These are phyloP conservation scores for Lasioglossum villosulum DNA, from an alignment of 2,888 invertebrate species.

Conservation along the genomic window DNA sequence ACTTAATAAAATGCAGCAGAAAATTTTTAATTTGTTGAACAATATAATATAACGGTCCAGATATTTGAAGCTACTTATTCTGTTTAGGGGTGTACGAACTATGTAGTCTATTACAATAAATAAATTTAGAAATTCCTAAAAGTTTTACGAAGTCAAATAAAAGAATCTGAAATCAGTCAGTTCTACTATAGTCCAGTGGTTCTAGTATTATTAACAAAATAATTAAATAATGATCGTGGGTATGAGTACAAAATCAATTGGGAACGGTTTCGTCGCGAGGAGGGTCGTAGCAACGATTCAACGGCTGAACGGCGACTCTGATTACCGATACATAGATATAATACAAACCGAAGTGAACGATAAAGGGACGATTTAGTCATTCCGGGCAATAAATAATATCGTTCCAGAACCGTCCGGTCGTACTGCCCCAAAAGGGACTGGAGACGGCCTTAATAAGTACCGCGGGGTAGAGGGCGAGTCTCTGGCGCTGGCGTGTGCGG, in stretches of 20 bases:
- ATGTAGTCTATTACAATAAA: too few relatives aligned
- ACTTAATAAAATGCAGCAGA: too few relatives aligned
- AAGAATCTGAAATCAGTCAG: not conserved
- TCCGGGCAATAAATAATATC: slow-evolving; percentile 69
- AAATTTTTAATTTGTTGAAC: too few relatives aligned
- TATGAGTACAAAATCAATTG: not conserved
- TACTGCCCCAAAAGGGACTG: slow-evolving; percentile 83
- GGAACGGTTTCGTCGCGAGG: slow-evolving; percentile 24
- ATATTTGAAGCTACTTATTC: too few relatives aligned
- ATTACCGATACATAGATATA: slow-evolving; percentile 8
- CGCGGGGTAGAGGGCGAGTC: slow-evolving; percentile 79
- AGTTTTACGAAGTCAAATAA: too few relatives aligned
- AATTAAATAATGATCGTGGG: not conserved
- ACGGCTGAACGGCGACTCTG: slow-evolving; percentile 4
- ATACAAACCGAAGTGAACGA: slow-evolving; percentile 23
- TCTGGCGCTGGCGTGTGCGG: slow-evolving; percentile 81
- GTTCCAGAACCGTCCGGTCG: slow-evolving; percentile 84
- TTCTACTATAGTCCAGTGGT: not conserved
- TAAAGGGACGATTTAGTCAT: slow-evolving; percentile 40
- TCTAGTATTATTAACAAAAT: not conserved
- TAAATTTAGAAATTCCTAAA: too few relatives aligned
- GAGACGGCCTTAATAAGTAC: slow-evolving; percentile 84
- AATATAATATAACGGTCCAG: too few relatives aligned
- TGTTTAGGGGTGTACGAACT: too few relatives aligned
- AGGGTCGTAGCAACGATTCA: not conserved